These are phyloP conservation scores for Tetraneura akinire DNA, from an alignment of 1,140 invertebrate genomes.

Conservation along the genomic window DNA sequence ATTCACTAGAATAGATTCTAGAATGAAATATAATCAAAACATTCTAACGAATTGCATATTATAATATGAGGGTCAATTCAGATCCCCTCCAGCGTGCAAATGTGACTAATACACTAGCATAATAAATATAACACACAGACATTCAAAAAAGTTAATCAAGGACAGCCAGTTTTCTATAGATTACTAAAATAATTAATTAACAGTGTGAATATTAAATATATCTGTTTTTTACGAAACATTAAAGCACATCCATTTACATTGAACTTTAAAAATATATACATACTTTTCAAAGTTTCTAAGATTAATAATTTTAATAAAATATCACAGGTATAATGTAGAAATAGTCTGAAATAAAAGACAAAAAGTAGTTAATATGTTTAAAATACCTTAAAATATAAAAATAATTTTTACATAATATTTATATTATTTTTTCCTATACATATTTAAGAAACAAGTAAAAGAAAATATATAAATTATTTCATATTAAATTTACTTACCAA, in stretches of 20 bases:
- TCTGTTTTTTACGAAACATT: background rate
- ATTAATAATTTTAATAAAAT: background rate
- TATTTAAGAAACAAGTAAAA: too few species aligned
- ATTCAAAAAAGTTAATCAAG: constrained; percentile 17
- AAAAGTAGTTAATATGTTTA: background rate
- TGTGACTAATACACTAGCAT: constrained; percentile 19
- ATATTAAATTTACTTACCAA: too few species aligned
- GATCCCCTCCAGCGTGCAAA: constrained; percentile 41
- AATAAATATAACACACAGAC: background rate
- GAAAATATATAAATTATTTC: too few species aligned
- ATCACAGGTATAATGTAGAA: background rate
- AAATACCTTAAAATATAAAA: too few species aligned
- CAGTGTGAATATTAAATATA: background rate
- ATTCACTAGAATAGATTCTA: constrained; percentile 42
- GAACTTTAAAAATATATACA: background rate
- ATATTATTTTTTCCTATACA: too few species aligned
- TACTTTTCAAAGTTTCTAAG: background rate
- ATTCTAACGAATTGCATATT: constrained; percentile 18
- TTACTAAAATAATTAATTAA: background rate
- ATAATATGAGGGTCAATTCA: background rate
- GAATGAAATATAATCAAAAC: constrained; percentile 15
- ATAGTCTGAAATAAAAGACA: background rate
- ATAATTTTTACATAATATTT: too few species aligned
- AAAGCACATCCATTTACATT: background rate
- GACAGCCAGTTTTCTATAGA: background rate